Evolutionary conservation across 2,888 invertebrate genomes (phyloP), one percentile per base, ranked within the genome.

Genomic region (Oscheius sp.): DNA sequence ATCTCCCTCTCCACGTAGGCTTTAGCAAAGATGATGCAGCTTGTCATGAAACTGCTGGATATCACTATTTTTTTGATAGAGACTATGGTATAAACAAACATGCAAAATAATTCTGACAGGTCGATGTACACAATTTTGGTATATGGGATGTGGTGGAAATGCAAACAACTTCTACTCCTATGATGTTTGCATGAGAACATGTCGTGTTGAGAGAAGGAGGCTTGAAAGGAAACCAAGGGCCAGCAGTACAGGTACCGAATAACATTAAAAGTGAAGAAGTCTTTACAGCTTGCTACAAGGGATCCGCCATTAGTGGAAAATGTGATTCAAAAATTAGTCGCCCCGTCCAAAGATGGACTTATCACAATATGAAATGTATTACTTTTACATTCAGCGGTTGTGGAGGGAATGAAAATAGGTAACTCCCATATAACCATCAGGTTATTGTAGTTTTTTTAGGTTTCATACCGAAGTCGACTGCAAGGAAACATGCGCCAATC

Each of bases 141-240:
- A 74, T 67, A 66, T 82, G 44, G 83, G 83, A 12, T 83, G 83
- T 62, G 83, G 82, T 4, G 82, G 82, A n/a, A 83, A 83, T 56
- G 78, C 74, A 36, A 81, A 80, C 61, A 75, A 75, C 51, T 81
- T 80, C 64, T 71, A 73, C 38, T 74, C 78, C 1, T 73, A 73
- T 38, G 75, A 77, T 33, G 67, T 73, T 24, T 77, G 77, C 26
- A 74, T 74, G 45, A 51, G 77, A 41, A 74, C 77, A 14, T 77
- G 77, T 28, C 20, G 47, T 45, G 28, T 36, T 30, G 51, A 61
- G 45, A 24, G 49, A 24, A 14, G 73, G 61, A 24, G 45, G 44
- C 49, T 76, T 1, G 75, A 73, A 61, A 56, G 75, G 30, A 68
- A 67, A 47, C 68, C 75, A 30, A 56, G 75, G 44, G 75, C 74